Conservation (phyloP, 2,113 vertebrate species). For the Syngnathoides biaculeatus region DNA sequence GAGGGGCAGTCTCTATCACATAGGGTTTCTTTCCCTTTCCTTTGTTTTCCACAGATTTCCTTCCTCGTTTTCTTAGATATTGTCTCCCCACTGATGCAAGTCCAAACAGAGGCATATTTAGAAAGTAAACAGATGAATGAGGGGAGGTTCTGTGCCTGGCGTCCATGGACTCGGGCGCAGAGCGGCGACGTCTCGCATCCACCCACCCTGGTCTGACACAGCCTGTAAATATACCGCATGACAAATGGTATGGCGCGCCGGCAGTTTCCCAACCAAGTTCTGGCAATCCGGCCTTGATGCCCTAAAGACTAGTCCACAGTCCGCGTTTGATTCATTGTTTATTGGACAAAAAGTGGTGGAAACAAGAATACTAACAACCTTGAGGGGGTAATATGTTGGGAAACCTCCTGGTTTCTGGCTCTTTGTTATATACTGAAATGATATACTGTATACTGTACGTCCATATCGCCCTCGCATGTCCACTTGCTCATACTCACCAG, state of each 20-base stretch:
- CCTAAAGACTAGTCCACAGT: conserved; percentile 55
- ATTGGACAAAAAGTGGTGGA: conserved; percentile 63
- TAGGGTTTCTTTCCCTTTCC: conserved; percentile 79
- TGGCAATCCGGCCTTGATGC: conserved; percentile 54
- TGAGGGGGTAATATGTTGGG: conserved; percentile 57
- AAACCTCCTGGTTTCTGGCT: conserved; percentile 56
- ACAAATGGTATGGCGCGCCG: conserved; percentile 64
- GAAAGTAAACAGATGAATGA: conserved; percentile 79
- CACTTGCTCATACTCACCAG: no score
- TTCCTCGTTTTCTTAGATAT: conserved; percentile 83
- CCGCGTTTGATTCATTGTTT: conserved; percentile 67
- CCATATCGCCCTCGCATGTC: conserved; percentile 5
- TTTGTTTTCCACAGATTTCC: conserved; percentile 81
- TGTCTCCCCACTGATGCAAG: conserved; percentile 78
- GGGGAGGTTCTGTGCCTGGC: conserved; percentile 66
- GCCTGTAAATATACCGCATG: conserved; percentile 68
- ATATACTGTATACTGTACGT: conserved; percentile 8
- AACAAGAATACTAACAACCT: conserved; percentile 65
- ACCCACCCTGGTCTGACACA: conserved; percentile 59
- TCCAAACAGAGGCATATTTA: conserved; percentile 80
- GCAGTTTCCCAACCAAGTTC: conserved; percentile 54
- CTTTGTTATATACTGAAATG: conserved; percentile 25
- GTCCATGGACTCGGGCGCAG: conserved; percentile 58
- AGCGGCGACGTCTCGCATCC: conserved; percentile 63
- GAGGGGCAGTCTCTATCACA: conserved; percentile 73